Evolutionary conservation across 2,888 invertebrate species (phyloP).

Genomic region (Rhamnusium bicolor): DNA sequence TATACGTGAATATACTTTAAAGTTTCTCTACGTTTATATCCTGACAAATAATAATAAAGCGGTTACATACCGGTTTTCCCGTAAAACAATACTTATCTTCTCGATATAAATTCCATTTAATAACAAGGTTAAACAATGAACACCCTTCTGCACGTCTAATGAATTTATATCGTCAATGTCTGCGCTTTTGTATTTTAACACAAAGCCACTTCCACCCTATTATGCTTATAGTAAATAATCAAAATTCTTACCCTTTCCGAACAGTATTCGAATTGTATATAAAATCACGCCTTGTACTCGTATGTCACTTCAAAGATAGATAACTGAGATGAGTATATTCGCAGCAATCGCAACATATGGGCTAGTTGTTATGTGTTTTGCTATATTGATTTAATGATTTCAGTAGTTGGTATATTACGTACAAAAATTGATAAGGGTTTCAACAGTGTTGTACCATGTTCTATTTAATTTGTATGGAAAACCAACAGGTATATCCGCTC

Average conservation of each 20-base stretch:
- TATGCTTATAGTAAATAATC: neutral
- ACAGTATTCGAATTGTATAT: neutral
- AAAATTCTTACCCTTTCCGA: neutral
- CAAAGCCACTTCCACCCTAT: neutral
- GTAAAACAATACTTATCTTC: neutral
- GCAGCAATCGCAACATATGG: no score
- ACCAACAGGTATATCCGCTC: neutral
- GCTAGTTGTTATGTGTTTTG: constrained; percentile 1
- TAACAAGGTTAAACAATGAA: neutral
- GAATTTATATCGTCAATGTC: neutral
- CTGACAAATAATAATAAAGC: neutral
- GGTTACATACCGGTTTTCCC: neutral
- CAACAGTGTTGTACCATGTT: constrained; percentile 19
- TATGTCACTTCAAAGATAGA: neutral
- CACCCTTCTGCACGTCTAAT: neutral
- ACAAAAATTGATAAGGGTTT: constrained; percentile 33
- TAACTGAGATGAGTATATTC: neutral
- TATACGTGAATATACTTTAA: no score
- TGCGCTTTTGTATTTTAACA: neutral
- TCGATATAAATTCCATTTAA: neutral
- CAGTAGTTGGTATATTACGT: neutral
- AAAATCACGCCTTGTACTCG: neutral
- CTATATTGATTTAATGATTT: constrained; percentile 28
- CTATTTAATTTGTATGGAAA: neutral
- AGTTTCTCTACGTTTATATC: no score